Evolutionary conservation across 2,797 vertebrate genomes (phyloP).

Genomic region (Pogoniulus pusillus): DNA sequence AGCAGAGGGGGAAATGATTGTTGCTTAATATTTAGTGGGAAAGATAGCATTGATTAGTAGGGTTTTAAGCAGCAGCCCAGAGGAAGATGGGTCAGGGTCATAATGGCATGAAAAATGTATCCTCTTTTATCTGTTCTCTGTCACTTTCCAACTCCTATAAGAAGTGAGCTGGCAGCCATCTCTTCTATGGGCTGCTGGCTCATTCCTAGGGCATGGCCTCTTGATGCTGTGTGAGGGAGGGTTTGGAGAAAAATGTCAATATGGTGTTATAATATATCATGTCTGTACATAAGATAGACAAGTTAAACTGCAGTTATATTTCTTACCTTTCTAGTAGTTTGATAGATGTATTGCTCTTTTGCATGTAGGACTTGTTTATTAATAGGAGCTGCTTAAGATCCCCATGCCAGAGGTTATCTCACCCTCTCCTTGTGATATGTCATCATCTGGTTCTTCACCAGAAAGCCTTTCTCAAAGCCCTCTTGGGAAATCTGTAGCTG

Average conservation of each 20-base stretch:
- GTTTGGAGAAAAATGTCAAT: not conserved
- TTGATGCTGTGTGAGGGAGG: not conserved
- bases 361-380: fast-evolving
- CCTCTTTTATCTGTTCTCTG: not conserved
- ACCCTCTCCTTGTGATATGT: not conserved
- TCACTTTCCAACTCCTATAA: not conserved
- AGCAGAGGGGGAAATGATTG: not conserved
- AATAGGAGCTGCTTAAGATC: fast-evolving
- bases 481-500: not conserved
- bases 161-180: not conserved
- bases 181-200: fast-evolving
- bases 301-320: not conserved
- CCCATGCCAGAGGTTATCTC: not conserved
- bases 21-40: not conserved
- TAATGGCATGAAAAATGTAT: not conserved
- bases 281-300: fast-evolving
- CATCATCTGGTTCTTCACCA: not conserved
- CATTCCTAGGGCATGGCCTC: fast-evolving
- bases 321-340: not conserved
- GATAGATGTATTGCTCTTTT: not conserved
- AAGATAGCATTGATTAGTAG: not conserved
- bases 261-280: not conserved
- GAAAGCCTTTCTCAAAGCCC: not conserved
- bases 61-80: not conserved
- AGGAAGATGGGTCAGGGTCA: not conserved